Evolutionary conservation across 2,888 invertebrate genomes (phyloP).

Genomic region (Taphrorychus bicolor): DNA sequence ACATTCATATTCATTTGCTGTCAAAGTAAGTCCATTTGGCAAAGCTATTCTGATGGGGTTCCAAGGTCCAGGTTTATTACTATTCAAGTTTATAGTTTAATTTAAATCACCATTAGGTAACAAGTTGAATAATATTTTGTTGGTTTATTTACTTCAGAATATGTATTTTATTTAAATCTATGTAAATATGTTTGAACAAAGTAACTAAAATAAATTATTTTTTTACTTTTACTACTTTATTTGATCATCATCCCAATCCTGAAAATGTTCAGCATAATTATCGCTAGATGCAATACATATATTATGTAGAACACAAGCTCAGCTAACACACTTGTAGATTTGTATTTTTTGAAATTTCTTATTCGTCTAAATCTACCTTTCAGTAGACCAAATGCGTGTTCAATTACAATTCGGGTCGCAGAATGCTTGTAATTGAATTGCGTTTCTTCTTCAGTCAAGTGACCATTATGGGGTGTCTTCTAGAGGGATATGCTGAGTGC

Average conservation of each 20-base stretch:
- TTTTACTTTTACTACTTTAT: neutral
- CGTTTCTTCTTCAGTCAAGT: neutral
- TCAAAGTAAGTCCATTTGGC: no score
- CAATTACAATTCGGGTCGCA: neutral
- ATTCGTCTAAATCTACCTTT: neutral
- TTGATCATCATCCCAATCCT: neutral
- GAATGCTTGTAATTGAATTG: neutral
- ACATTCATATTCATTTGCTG: no score
- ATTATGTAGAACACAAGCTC: neutral
- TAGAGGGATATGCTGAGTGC: neutral
- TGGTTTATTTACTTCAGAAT: no score
- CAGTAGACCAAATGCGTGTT: neutral
- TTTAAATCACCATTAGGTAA: no score
- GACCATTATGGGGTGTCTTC: neutral
- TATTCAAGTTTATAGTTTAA: no score
- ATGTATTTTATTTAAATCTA: no score
- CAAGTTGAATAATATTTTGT: no score
- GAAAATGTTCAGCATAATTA: neutral
- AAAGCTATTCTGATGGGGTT: no score
- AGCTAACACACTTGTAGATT: neutral
- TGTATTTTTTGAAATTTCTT: neutral
- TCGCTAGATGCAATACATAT: neutral
- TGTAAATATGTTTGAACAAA: no score
- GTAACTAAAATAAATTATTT: no score
- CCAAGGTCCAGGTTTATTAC: no score